phyloP scores from a whole-genome alignment of 1,140 invertebrate species.

The Heliconius eleuchia region DNA sequence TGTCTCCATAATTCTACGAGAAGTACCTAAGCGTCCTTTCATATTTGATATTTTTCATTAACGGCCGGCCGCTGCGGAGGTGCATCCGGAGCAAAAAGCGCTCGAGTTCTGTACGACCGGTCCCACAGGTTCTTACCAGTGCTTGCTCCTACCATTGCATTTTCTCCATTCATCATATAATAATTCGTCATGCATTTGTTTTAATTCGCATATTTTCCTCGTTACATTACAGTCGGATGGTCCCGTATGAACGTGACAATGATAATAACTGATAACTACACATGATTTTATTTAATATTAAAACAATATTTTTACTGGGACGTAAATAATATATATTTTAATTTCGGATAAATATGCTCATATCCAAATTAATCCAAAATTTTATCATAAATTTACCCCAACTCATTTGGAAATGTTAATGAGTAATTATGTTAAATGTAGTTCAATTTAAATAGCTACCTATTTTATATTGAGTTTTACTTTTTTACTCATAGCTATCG shows the following conservation, averaged over 20 bases:
- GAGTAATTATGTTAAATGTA: too few species aligned
- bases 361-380: too few species aligned
- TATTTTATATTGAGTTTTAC: too few species aligned
- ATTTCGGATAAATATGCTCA: too few species aligned
- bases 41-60: constrained; percentile 42
- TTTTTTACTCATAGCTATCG: too few species aligned
- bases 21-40: constrained; percentile 32
- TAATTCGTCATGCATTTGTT: constrained; percentile 25
- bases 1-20: too few species aligned
- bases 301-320: too few species aligned
- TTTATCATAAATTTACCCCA: too few species aligned
- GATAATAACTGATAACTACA: not conserved
- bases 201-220: constrained; percentile 10
- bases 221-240: not conserved
- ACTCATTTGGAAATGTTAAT: too few species aligned
- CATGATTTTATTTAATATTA: too few species aligned
- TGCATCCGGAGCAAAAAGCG: constrained; percentile 57
- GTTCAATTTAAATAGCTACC: too few species aligned
- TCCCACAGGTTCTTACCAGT: constrained; percentile 57
- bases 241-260: not conserved
- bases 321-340: too few species aligned
- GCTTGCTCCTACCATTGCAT: constrained; percentile 14
- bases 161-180: constrained; percentile 52
- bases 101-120: constrained; percentile 52
- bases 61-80: constrained; percentile 34